Evolutionary conservation across 2,797 vertebrate genomes (phyloP).

Genomic region (Mormyrus hasselquistii): DNA sequence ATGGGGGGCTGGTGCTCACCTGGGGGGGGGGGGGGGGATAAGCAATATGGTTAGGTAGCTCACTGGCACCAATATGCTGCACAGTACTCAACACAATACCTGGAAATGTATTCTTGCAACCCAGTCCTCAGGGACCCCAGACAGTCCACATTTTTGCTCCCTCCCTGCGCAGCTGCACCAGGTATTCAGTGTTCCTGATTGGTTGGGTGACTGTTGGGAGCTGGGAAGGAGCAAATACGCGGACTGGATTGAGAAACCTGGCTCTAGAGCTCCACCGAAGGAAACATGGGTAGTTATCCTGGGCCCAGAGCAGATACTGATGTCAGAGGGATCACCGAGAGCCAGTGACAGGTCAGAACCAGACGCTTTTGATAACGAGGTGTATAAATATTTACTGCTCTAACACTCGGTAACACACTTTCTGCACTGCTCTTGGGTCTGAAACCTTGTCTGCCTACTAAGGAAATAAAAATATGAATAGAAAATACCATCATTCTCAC

Average conservation of each 20-base stretch:
- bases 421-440: background rate
- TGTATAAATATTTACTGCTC: background rate
- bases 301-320: background rate
- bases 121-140: background rate
- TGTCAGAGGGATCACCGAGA: background rate
- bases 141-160: background rate
- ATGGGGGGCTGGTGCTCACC: slow-evolving; percentile 67
- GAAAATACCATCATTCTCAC: background rate
- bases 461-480: background rate
- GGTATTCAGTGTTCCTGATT: background rate
- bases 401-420: background rate
- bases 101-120: background rate
- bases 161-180: background rate
- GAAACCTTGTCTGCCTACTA: background rate
- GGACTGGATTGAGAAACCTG: background rate
- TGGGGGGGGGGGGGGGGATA: slow-evolving; percentile 28
- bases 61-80: background rate
- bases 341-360: background rate
- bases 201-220: background rate
- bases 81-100: background rate
- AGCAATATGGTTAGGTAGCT: background rate
- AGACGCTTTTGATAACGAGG: background rate
- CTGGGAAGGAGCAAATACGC: background rate
- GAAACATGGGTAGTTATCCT: background rate
- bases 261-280: background rate